A percentile compares a stretch with the other conserved stretches of the same genome.
phyloP scores from a whole-genome alignment of 2,888 invertebrate genomes.

The Eurois occulta region DNA sequence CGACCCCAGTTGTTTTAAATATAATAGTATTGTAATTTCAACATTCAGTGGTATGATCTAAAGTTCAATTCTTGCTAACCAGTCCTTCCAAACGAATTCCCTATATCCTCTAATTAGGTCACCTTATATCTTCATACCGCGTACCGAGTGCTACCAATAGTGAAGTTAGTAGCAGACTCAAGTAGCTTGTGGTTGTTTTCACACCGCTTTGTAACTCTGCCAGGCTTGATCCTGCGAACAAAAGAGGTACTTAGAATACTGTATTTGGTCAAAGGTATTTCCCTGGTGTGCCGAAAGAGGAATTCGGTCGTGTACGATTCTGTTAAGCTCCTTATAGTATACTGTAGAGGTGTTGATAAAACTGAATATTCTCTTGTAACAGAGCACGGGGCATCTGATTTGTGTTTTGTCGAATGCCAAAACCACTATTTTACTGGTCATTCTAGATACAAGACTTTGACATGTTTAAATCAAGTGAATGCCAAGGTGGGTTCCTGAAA shows the following conservation, averaged over 20 bases:
- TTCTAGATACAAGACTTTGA: neutral
- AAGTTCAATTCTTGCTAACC: constrained; percentile 57
- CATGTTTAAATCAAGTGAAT: neutral
- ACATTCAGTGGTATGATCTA: neutral
- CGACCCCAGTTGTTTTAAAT: neutral
- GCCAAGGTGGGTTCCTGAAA: neutral
- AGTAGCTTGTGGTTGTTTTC: constrained; percentile 83
- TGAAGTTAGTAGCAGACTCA: constrained; percentile 79
- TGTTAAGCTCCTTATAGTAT: neutral
- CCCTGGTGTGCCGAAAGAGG: neutral
- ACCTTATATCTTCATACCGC: constrained; percentile 80
- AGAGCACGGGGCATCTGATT: neutral
- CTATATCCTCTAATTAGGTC: constrained; percentile 77
- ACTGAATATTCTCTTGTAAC: neutral
- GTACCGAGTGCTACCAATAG: constrained; percentile 77
- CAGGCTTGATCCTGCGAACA: constrained; percentile 83
- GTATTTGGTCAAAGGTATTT: neutral
- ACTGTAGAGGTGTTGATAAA: neutral
- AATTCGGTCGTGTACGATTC: neutral
- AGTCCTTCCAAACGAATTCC: constrained; percentile 50
- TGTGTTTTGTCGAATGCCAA: neutral
- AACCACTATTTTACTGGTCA: neutral
- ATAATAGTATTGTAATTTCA: neutral
- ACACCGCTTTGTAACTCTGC: constrained; percentile 88
- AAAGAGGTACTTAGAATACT: constrained; percentile 35